Conservation (phyloP, 1,140 invertebrate genomes). For the Cepaea nemoralis region DNA sequence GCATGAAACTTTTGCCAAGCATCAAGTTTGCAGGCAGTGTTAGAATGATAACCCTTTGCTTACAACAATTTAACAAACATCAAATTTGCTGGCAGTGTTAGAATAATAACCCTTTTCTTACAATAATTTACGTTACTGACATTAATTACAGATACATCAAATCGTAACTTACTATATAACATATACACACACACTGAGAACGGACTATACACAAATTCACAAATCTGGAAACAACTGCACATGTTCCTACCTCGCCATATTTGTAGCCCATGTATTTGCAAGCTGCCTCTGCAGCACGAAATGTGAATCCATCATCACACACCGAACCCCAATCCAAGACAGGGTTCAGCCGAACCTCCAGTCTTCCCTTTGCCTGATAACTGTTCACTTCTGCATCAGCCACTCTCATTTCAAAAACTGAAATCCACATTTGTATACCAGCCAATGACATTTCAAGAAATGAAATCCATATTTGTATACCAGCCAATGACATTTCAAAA, state of each 20-base stretch:
- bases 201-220: too few species aligned
- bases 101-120: too few species aligned
- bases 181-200: too few species aligned
- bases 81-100: too few species aligned
- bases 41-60: too few species aligned
- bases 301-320: constrained; percentile 22
- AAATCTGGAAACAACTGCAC: too few species aligned
- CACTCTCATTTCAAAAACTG: constrained; percentile 32
- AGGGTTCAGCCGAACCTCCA: constrained; percentile 16
- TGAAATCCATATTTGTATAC: not conserved
- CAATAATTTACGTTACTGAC: too few species aligned
- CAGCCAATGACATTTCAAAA: not conserved
- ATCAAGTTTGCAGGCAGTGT: too few species aligned
- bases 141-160: too few species aligned
- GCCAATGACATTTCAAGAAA: not conserved
- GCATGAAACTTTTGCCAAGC: too few species aligned
- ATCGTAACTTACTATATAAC: too few species aligned
- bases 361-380: not conserved
- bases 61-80: too few species aligned
- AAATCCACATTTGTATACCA: not conserved
- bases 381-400: not conserved
- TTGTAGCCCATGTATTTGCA: constrained; percentile 24
- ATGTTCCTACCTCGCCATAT: constrained; percentile 26
- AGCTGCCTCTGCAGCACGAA: not conserved
- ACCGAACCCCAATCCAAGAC: constrained; percentile 24